Evolutionary conservation across 1,140 invertebrate genomes (phyloP).

Genomic region (Tachypleus tridentatus): DNA sequence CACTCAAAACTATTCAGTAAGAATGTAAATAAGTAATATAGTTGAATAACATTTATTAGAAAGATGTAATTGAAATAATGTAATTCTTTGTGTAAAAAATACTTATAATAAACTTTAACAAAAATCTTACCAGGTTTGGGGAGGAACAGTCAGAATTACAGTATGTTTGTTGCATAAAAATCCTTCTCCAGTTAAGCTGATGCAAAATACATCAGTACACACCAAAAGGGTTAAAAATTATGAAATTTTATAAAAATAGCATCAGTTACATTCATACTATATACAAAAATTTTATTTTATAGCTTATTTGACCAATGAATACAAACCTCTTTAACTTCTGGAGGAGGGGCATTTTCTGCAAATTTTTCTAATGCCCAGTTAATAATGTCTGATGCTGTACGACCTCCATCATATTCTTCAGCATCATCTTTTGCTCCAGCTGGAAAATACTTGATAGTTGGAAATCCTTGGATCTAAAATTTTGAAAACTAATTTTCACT

Average conservation of each 20-base stretch:
- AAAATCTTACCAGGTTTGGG: not conserved
- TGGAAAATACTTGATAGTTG: conserved; percentile 92
- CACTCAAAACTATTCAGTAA: too few relatives aligned
- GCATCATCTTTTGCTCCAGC: conserved; percentile 63
- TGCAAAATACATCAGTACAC: not conserved
- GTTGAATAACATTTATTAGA: too few relatives aligned
- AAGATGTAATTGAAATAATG: too few relatives aligned
- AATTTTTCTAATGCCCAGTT: conserved; percentile 76
- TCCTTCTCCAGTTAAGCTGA: not conserved
- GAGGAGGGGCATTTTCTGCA: conserved; percentile 71
- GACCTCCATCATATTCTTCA: conserved; percentile 62
- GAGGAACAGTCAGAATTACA: too few relatives aligned
- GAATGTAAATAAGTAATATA: too few relatives aligned
- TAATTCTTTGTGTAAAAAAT: not conserved
- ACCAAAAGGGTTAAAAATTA: not conserved
- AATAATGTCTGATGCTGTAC: conserved; percentile 82
- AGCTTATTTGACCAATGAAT: too few relatives aligned
- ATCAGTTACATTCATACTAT: too few relatives aligned
- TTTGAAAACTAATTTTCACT: not conserved
- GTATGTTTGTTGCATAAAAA: too few relatives aligned
- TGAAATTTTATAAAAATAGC: not conserved
- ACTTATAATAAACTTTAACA: not conserved
- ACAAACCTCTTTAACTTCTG: conserved; percentile 66
- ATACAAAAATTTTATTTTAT: too few relatives aligned
- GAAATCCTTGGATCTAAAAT: conserved; percentile 69